These are phyloP conservation scores for Volucella inanis DNA, from an alignment of 2,888 invertebrate species.

Conservation along the genomic window DNA sequence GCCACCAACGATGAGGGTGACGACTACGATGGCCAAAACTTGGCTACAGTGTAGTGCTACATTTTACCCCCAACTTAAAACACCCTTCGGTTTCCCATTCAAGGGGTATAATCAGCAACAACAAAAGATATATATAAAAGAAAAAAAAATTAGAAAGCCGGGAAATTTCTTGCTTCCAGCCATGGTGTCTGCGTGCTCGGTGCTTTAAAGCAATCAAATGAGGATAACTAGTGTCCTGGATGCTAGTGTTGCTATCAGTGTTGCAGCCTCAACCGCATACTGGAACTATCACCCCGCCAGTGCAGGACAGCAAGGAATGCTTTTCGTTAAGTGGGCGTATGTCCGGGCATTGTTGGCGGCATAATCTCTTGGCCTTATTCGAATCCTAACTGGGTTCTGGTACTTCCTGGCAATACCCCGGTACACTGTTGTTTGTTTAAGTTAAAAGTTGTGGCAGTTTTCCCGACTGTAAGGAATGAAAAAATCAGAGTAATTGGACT, in stretches of 20 bases:
- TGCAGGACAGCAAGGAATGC: constrained; percentile 13
- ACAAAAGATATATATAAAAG: neutral
- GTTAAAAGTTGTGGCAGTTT: constrained; percentile 63
- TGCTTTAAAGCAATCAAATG: constrained; percentile 67
- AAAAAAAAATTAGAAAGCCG: constrained; percentile 3
- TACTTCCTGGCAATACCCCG: constrained; percentile 21
- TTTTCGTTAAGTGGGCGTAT: constrained; percentile 64
- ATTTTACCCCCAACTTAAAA: constrained; percentile 43
- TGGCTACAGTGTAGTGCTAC: constrained; percentile 65
- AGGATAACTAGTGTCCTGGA: constrained; percentile 61
- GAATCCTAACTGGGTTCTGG: constrained; percentile 30
- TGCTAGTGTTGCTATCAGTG: constrained; percentile 45
- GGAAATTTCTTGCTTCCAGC: constrained; percentile 38
- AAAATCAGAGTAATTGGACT: constrained; percentile 69
- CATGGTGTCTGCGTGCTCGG: constrained; percentile 63
- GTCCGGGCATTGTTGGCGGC: constrained; percentile 59
- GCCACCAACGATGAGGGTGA: neutral
- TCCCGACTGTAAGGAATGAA: constrained; percentile 33
- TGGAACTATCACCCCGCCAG: neutral
- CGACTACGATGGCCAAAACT: constrained; percentile 31
- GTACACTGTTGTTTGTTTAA: constrained; percentile 47
- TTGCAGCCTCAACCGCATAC: constrained; percentile 46
- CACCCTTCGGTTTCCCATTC: constrained; percentile 25
- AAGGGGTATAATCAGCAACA: neutral
- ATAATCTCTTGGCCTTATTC: constrained; percentile 66